phyloP scores from a whole-genome alignment of 2,113 vertebrate species.

The Scartelaos histophorus region DNA sequence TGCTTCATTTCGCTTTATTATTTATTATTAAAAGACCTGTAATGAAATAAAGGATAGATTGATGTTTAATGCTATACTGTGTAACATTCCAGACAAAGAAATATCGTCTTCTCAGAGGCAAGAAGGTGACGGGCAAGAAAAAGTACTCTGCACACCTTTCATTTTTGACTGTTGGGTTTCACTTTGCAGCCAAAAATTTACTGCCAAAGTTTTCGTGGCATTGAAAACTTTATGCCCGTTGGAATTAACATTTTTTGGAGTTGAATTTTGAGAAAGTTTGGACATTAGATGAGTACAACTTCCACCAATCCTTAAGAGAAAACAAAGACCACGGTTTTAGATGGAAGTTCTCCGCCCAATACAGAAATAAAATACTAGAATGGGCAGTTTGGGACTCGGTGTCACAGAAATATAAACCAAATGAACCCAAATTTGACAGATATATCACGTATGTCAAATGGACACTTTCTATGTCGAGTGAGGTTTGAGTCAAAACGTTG shows the following conservation, averaged over 20 bases:
- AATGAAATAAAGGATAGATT: too few species aligned
- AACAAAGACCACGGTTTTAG: background rate
- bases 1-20: too few species aligned
- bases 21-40: too few species aligned
- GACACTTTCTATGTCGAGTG: slow-evolving; percentile 3
- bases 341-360: background rate
- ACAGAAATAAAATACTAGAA: background rate
- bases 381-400: background rate
- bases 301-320: background rate
- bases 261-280: background rate
- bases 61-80: too few species aligned
- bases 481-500: slow-evolving; percentile 23
- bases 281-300: background rate
- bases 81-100: too few species aligned
- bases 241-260: background rate
- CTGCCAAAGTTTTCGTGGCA: background rate
- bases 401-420: background rate
- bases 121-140: too few species aligned
- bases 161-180: background rate
- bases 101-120: too few species aligned
- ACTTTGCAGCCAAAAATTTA: background rate
- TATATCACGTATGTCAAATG: background rate
- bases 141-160: background rate
- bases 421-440: background rate
- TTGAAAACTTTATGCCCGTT: background rate